Evolutionary conservation across 2,797 vertebrate genomes (phyloP).

Genomic region (Acanthurus leucopareius): DNA sequence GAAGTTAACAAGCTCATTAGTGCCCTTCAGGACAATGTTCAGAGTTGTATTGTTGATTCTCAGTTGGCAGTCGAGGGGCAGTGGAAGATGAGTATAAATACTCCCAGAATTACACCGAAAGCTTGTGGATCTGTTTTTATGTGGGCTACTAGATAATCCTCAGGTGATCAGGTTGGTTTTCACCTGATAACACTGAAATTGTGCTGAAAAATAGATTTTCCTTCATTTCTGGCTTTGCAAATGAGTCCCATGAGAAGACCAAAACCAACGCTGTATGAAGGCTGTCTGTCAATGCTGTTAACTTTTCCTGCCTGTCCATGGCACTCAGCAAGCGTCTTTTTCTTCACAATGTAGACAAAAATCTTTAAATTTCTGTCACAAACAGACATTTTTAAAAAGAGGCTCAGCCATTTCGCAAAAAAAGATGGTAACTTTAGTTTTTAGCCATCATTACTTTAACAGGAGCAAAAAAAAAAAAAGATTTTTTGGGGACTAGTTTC

Average conservation of each 20-base stretch:
- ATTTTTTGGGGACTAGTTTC: neutral
- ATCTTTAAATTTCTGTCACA: neutral
- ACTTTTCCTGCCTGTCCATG: neutral
- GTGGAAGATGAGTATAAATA: conserved; percentile 11
- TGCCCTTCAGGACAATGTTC: conserved; percentile 63
- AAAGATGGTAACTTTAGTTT: neutral
- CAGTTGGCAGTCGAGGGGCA: conserved; percentile 42
- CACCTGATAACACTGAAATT: neutral
- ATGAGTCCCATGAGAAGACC: neutral
- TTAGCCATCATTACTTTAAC: neutral
- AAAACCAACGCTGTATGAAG: neutral
- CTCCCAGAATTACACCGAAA: neutral
- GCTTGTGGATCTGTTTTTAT: neutral
- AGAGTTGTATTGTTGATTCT: conserved; percentile 51
- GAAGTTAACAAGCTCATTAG: conserved; percentile 84
- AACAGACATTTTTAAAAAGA: neutral
- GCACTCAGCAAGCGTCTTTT: neutral
- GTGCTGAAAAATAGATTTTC: neutral
- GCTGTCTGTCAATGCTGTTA: neutral
- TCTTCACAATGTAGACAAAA: neutral
- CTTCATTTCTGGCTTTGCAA: neutral
- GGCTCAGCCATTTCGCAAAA: neutral
- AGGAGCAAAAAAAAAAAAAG: neutral
- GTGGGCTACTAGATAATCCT: neutral
- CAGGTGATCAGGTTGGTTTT: neutral